These are phyloP conservation scores for Coptodon rendalli DNA, from an alignment of 2,113 vertebrate genomes.

Conservation along the genomic window DNA sequence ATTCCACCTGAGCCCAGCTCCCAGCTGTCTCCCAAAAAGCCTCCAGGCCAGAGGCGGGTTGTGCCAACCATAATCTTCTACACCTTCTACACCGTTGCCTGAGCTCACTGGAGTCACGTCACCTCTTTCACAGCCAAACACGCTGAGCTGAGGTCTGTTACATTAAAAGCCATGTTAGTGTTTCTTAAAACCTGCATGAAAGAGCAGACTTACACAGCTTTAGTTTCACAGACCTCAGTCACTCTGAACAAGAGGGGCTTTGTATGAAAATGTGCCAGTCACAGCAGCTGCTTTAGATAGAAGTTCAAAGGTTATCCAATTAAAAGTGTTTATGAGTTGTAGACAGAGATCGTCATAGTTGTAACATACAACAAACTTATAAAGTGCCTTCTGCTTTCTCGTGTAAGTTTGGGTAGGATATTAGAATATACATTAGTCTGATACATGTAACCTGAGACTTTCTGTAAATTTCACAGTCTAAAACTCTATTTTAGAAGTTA, in stretches of 20 bases:
- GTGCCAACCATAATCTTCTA: slow-evolving; percentile 40
- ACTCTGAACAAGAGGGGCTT: neutral
- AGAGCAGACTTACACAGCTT: neutral
- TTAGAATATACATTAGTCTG: neutral
- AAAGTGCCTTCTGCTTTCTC: neutral
- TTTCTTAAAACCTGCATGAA: neutral
- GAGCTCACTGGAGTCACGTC: neutral
- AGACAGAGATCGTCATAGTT: neutral
- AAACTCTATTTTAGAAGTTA: neutral
- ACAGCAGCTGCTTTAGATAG: neutral
- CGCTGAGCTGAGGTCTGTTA: neutral
- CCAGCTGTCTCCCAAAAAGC: slow-evolving; percentile 39
- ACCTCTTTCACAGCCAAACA: neutral
- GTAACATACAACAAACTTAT: neutral
- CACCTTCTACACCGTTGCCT: neutral
- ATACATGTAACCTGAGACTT: neutral
- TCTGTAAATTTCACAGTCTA: neutral
- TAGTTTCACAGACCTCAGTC: neutral
- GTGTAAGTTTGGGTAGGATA: neutral
- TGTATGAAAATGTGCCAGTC: neutral
- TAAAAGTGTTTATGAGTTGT: neutral
- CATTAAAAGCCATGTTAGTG: neutral
- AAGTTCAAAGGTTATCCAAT: neutral
- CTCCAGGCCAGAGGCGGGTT: slow-evolving; percentile 32
- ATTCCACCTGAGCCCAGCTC: slow-evolving; percentile 52